Conservation (phyloP, 2,888 invertebrate genomes). For the Acronicta aceris region DNA sequence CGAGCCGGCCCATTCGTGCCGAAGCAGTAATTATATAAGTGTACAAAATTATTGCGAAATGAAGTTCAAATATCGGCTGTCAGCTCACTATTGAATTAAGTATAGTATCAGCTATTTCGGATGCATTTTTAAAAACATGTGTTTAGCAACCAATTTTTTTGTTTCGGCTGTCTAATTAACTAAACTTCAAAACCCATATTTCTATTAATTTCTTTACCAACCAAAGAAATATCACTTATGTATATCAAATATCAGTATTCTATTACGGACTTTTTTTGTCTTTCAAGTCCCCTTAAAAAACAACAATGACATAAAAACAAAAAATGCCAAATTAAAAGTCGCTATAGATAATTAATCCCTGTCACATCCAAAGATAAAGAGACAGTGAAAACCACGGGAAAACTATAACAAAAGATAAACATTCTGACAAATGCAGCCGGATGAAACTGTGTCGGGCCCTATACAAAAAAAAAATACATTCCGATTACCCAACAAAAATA, state of each 20-base stretch:
- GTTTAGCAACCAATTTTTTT: too few species aligned
- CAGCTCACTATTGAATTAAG: too few species aligned
- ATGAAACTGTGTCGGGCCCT: neutral
- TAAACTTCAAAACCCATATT: too few species aligned
- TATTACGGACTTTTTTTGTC: neutral
- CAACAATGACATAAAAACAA: neutral
- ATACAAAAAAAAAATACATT: constrained; percentile 4
- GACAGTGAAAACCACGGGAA: constrained; percentile 5
- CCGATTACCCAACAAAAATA: constrained; percentile 8
- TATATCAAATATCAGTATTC: too few species aligned
- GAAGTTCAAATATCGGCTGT: too few species aligned
- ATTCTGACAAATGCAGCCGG: constrained; percentile 14
- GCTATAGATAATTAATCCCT: constrained; percentile 20
- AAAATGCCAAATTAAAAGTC: constrained; percentile 15
- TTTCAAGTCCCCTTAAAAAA: neutral
- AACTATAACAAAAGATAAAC: constrained; percentile 22
- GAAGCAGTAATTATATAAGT: too few species aligned
- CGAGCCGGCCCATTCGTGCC: too few species aligned
- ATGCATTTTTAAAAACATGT: too few species aligned
- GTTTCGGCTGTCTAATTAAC: too few species aligned
- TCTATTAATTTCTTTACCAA: neutral
- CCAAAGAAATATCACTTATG: neutral
- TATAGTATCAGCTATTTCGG: too few species aligned
- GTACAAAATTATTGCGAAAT: too few species aligned
- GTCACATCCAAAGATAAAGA: constrained; percentile 24